Conservation (phyloP, 2,797 vertebrate species). For the Poecilia picta region DNA sequence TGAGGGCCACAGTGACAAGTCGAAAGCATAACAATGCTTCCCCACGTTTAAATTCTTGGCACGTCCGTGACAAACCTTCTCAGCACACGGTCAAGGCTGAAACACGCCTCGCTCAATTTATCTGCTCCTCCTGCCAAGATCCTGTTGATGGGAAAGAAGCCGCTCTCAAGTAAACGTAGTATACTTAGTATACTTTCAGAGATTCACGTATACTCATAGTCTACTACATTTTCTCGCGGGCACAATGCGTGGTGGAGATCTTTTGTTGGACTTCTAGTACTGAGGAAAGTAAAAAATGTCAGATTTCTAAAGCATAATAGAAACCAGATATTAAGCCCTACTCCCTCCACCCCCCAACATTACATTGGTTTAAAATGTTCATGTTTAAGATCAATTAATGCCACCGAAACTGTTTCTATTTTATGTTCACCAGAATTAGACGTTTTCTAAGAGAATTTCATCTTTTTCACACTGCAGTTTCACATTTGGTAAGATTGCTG, state of each 20-base stretch:
- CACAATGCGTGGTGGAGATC: constrained; percentile 27
- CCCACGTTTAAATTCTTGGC: constrained; percentile 53
- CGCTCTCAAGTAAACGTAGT: constrained; percentile 82
- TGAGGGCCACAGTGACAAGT: constrained; percentile 50
- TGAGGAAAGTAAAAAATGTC: neutral
- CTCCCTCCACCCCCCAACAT: neutral
- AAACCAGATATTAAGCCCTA: neutral
- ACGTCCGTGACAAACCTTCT: constrained; percentile 24
- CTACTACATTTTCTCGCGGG: constrained; percentile 82
- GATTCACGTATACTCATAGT: constrained; percentile 81
- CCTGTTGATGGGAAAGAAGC: constrained; percentile 24
- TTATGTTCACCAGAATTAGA: neutral
- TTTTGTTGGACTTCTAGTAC: constrained; percentile 7
- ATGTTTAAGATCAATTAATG: neutral
- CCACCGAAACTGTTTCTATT: neutral
- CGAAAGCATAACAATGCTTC: constrained; percentile 66
- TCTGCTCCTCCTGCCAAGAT: constrained; percentile 8
- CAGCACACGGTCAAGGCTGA: constrained; percentile 4
- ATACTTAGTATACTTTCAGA: constrained; percentile 81
- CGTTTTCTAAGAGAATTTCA: neutral
- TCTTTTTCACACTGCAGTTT: neutral
- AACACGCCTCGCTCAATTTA: constrained; percentile 7
- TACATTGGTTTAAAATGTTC: neutral
- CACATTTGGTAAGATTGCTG: too few relatives aligned
- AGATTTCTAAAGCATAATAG: neutral